Evolutionary conservation across 2,797 vertebrate genomes (phyloP), one percentile per base, ranked within the genome.

Genomic region (Mastacembelus armatus): DNA sequence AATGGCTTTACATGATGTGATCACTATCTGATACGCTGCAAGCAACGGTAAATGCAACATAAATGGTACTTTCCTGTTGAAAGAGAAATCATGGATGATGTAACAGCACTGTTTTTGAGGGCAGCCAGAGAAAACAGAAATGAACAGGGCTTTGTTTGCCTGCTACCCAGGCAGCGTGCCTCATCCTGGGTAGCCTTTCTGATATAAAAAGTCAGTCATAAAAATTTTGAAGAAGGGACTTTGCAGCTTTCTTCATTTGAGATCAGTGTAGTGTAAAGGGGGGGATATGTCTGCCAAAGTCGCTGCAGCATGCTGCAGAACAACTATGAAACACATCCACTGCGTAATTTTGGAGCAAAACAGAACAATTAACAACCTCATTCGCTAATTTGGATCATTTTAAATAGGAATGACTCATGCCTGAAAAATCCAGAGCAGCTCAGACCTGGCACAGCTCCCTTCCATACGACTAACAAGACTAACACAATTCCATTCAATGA

Each of bases 1-100:
- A 92, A 93, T 86, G 84, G 75, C 89, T 93, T 93, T 93, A 89
- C 85, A 88, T 76, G 89, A 92, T 90, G 87, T 77, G 84, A 88
- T 79, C 39, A 65, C 76, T 88, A 85, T 89, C 85, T 90, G 81
- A 76, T 90, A 80, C 29, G 65, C 85, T 75, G 63, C 61, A 26
- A 83, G 70, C 79, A 66, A 78, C 49, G 71, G 66, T 55, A 22
- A 76, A 74, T 47, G 65, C 54, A 64, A 80, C 21, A 18, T 79
- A 80, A 85, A 88, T 83, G 85, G 74, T 65, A 65, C 74, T 77
- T 80, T 88, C 62, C 83, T 80, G 87, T 67, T 85, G 82, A 93
- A 91, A 90, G 84, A 84, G 48, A 85, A 90, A 89, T 88, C 67
- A 64, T 62, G 78, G 77, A 54, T 75, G 83, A 85, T 74, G 85